Evolutionary conservation across 1,140 invertebrate species (phyloP).

Genomic region (Macrocentrus cingulum): DNA sequence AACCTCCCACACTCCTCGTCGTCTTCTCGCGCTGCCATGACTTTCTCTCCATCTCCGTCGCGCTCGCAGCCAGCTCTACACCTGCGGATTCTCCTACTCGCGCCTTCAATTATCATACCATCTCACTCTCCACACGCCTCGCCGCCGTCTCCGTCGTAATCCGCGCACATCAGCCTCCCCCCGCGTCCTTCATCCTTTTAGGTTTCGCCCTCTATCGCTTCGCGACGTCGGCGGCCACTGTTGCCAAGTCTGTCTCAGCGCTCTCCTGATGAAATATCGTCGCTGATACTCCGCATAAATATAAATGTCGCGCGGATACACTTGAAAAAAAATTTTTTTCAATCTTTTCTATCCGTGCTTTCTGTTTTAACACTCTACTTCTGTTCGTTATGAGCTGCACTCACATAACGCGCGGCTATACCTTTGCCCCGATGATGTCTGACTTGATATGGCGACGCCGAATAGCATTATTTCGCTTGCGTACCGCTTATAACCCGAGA

Average conservation of each 20-base stretch:
- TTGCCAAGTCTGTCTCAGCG: conserved; percentile 41
- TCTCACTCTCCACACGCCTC: conserved; percentile 43
- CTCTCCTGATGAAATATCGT: background rate
- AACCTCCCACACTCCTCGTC: conserved; percentile 34
- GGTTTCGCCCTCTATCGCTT: conserved; percentile 4
- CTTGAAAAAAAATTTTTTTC: too few relatives aligned
- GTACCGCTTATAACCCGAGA: conserved; percentile 29
- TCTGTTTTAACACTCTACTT: conserved; percentile 9
- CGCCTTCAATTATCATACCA: conserved; percentile 48
- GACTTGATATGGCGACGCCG: conserved; percentile 37
- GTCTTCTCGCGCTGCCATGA: conserved; percentile 22
- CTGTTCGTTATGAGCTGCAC: background rate
- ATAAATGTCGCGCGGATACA: too few relatives aligned
- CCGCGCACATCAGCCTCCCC: conserved; percentile 8
- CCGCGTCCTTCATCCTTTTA: background rate
- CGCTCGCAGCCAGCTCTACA: conserved; percentile 23
- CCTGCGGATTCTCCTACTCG: conserved; percentile 30
- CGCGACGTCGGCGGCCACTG: conserved; percentile 35
- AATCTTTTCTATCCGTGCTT: too few relatives aligned
- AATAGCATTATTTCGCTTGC: background rate
- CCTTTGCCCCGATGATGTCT: too few relatives aligned
- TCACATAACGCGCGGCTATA: too few relatives aligned
- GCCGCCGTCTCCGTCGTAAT: conserved; percentile 18
- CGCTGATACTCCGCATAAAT: conserved; percentile 33
- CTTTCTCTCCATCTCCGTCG: conserved; percentile 25